Evolutionary conservation across 2,888 invertebrate genomes (phyloP).

Genomic region (Scaptomyza flava): DNA sequence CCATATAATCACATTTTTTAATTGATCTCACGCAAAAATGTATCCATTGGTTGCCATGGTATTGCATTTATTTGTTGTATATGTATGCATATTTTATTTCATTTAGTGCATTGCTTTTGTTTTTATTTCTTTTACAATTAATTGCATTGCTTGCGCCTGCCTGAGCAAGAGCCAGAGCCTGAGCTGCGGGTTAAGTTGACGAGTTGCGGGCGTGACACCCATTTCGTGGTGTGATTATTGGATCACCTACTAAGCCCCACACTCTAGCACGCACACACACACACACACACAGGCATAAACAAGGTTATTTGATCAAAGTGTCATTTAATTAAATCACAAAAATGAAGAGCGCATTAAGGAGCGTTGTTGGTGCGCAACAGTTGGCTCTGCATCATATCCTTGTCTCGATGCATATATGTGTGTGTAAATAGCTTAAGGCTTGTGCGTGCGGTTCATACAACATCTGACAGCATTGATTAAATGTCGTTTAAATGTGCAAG

Average conservation of each 20-base stretch:
- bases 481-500: constrained; percentile 69
- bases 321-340: constrained; percentile 72
- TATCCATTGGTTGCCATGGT: constrained; percentile 8
- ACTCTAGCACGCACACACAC: constrained; percentile 14
- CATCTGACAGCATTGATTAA: constrained; percentile 65
- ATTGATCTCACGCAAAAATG: constrained; percentile 4
- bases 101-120: constrained; percentile 72
- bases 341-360: constrained; percentile 45
- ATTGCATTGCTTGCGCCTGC: constrained; percentile 76
- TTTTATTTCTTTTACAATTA: constrained; percentile 75
- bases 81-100: constrained; percentile 54
- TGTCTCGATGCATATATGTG: constrained; percentile 7
- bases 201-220: constrained; percentile 28
- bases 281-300: constrained; percentile 40
- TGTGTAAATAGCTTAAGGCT: constrained; percentile 56
- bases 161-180: constrained; percentile 46
- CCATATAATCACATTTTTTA: background rate
- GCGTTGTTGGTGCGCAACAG: constrained; percentile 45
- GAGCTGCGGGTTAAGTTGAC: constrained; percentile 48
- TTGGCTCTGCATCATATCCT: constrained; percentile 21
- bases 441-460: constrained; percentile 50
- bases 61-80: constrained; percentile 10
- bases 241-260: constrained; percentile 58
- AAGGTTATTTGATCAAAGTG: constrained; percentile 71
- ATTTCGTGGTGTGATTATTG: constrained; percentile 63